phyloP scores from a whole-genome alignment of 2,113 vertebrate genomes.

The Stictonetta naevosa region DNA sequence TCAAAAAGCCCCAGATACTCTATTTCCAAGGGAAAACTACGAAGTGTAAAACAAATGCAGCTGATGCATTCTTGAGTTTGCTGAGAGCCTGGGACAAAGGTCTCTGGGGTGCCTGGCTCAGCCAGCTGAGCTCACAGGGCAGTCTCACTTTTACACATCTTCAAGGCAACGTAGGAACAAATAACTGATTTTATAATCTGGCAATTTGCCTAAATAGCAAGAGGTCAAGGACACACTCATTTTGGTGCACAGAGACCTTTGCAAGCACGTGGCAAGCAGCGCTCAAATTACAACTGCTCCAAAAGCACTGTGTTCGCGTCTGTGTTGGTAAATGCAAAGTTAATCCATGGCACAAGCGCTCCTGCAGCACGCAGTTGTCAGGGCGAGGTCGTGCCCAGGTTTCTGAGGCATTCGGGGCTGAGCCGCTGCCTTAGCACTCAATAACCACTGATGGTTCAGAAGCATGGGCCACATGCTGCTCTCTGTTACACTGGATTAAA shows the following conservation, averaged over 20 bases:
- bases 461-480: conserved; percentile 56
- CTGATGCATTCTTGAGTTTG: neutral
- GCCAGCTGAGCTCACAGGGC: neutral
- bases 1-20: neutral
- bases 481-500: conserved; percentile 47
- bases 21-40: neutral
- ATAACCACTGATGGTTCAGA: conserved; percentile 24
- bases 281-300: neutral
- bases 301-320: neutral
- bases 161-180: neutral
- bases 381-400: conserved; percentile 24
- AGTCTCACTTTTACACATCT: neutral
- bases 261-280: neutral
- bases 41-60: neutral
- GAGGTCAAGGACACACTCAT: neutral
- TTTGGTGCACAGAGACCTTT: neutral
- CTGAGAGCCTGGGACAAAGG: neutral
- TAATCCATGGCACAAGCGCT: neutral
- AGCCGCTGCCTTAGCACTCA: neutral
- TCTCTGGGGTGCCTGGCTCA: neutral
- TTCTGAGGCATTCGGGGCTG: conserved; percentile 45
- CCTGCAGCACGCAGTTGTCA: conserved; percentile 31
- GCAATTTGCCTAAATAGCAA: neutral
- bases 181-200: neutral
- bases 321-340: conserved; percentile 4